Percentiles rank a stretch among this genome's conserved stretches.
phyloP scores from a whole-genome alignment of 2,797 vertebrate species.

The Morus bassanus region DNA sequence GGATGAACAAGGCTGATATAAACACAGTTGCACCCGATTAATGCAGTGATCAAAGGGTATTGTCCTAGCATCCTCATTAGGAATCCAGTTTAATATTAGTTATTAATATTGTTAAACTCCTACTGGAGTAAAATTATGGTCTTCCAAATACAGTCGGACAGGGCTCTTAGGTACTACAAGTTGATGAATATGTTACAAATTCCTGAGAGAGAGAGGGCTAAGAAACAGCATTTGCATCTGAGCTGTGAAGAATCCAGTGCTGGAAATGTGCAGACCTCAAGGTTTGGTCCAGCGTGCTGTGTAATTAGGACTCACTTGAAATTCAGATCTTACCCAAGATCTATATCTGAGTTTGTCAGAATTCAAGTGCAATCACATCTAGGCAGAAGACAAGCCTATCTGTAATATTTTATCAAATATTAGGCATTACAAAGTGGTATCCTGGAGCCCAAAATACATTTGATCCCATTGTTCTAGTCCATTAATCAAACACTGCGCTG shows the following conservation, averaged over 20 bases:
- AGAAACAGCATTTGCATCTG: conserved; percentile 38
- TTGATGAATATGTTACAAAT: conserved; percentile 34
- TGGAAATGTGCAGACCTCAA: conserved; percentile 12
- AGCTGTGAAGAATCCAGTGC: neutral
- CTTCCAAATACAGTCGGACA: conserved; percentile 30
- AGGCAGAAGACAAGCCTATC: conserved; percentile 8
- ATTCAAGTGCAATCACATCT: neutral
- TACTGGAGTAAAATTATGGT: conserved; percentile 38
- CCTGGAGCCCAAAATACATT: conserved; percentile 33
- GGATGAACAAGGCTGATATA: conserved; percentile 25
- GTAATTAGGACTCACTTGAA: conserved; percentile 37
- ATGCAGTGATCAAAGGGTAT: conserved; percentile 30
- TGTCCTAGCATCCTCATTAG: neutral
- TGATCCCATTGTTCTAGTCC: conserved; percentile 37
- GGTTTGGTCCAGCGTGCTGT: neutral
- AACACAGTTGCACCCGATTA: conserved; percentile 35
- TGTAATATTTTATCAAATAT: conserved; percentile 41
- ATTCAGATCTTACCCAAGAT: conserved; percentile 44
- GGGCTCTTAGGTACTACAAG: conserved; percentile 57
- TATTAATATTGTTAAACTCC: conserved; percentile 45
- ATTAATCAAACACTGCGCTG: neutral
- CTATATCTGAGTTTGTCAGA: conserved; percentile 5
- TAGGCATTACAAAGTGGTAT: conserved; percentile 36
- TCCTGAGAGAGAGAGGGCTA: conserved; percentile 6
- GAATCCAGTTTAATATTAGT: conserved; percentile 24